A percentile compares a stretch with the other conserved stretches of the same genome.
Conservation (phyloP, 2,888 invertebrate species). For the Linnaemya tessellans region DNA sequence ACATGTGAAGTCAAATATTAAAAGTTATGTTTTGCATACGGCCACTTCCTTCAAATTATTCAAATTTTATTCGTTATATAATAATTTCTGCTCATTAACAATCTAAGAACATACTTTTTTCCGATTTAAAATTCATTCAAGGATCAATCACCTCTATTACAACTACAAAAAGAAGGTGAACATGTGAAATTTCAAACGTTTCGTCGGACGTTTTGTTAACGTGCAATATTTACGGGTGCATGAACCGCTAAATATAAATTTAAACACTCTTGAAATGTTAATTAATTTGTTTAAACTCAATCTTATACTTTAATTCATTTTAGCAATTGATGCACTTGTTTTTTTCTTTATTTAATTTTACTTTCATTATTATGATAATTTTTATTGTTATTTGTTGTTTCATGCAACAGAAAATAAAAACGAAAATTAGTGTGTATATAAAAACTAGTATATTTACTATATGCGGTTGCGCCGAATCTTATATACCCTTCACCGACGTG, state of each 20-base stretch:
- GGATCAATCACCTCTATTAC: conserved; percentile 68
- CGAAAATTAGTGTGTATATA: no score
- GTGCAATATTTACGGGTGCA: background rate
- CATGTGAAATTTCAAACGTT: conserved; percentile 3
- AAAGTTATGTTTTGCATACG: background rate
- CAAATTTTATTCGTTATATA: no score
- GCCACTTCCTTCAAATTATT: background rate
- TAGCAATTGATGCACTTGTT: background rate
- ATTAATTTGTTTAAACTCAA: conserved; percentile 27
- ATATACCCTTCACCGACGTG: no score
- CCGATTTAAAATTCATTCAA: conserved; percentile 32
- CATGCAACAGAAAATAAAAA: background rate
- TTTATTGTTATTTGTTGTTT: background rate
- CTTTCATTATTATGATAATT: conserved; percentile 38
- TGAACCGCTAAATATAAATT: conserved; percentile 1
- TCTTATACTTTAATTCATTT: background rate
- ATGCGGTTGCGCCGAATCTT: no score
- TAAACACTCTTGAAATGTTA: conserved; percentile 25
- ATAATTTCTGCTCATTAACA: no score
- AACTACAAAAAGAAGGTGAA: background rate
- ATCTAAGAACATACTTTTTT: background rate
- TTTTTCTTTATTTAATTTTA: background rate
- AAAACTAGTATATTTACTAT: no score
- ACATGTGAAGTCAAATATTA: conserved; percentile 10
- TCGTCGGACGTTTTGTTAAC: background rate